These are phyloP conservation scores for Orientallactaga bullata DNA, from an alignment of 2,113 vertebrate species.

Conservation along the genomic window DNA sequence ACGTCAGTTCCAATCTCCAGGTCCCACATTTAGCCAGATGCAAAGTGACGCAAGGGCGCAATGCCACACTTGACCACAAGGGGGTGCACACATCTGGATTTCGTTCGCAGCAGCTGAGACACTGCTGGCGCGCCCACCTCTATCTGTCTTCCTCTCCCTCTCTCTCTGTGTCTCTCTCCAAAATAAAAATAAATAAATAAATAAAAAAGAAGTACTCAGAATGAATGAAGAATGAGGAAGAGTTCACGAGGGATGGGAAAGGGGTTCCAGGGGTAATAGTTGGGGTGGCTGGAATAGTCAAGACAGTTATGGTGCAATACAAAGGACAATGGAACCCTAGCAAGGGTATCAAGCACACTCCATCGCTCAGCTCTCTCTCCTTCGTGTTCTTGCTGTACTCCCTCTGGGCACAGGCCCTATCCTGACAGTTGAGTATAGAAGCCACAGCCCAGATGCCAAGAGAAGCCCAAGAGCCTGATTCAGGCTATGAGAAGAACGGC, in stretches of 20 bases:
- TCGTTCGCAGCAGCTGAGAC: no score
- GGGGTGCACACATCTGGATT: no score
- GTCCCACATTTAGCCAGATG: no score
- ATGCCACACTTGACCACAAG: no score
- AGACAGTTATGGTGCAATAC: background rate
- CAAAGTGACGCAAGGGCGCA: no score
- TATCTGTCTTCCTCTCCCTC: no score
- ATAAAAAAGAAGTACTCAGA: background rate
- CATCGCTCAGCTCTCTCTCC: background rate
- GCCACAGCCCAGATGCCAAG: background rate
- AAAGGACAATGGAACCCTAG: background rate
- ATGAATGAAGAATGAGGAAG: background rate
- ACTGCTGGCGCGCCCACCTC: no score
- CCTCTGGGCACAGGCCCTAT: background rate
- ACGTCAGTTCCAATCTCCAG: no score
- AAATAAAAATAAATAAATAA: no score
- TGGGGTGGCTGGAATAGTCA: background rate
- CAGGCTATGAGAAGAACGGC: background rate
- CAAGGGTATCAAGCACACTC: accelerated
- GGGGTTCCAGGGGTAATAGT: background rate
- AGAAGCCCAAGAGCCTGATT: background rate
- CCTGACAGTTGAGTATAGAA: background rate
- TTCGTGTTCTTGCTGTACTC: background rate
- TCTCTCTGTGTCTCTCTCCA: no score
- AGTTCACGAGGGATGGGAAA: background rate